phyloP scores from a whole-genome alignment of 53 echinoderm and acorn worm genomes.

The Mesocentrotus franciscanus region DNA sequence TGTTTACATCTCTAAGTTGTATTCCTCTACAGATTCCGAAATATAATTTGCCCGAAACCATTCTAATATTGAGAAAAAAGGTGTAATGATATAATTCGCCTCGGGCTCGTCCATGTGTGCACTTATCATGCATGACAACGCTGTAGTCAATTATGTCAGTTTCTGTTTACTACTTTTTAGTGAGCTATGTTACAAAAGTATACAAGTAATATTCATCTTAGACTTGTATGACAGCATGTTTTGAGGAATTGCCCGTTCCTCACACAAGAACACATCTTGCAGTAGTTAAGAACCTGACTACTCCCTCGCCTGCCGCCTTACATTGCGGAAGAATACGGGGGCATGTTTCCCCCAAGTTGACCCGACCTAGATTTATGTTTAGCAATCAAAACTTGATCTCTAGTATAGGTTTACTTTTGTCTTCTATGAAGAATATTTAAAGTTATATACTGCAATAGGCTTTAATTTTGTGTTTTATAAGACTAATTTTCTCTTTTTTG shows the following conservation, averaged over 20 bases:
- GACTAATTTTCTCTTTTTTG: neutral
- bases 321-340: neutral
- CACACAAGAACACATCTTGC: neutral
- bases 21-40: no score
- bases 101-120: neutral
- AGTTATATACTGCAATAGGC: neutral
- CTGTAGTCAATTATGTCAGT: no score
- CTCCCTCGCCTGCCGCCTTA: neutral
- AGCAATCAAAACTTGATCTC: neutral
- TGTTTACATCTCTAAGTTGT: neutral
- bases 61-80: no score
- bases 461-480: neutral
- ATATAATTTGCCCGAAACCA: neutral
- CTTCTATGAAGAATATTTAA: neutral
- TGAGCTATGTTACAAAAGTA: no score
- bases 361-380: neutral
- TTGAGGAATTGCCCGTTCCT: neutral
- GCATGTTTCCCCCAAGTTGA: neutral
- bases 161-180: no score
- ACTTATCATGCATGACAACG: neutral
- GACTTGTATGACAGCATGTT: no score
- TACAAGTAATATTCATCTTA: no score
- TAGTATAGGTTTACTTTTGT: neutral
- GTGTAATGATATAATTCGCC: no score
- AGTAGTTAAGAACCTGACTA: neutral